Evolutionary conservation across 2,113 vertebrate species (phyloP).

Genomic region (Columba janthina): DNA sequence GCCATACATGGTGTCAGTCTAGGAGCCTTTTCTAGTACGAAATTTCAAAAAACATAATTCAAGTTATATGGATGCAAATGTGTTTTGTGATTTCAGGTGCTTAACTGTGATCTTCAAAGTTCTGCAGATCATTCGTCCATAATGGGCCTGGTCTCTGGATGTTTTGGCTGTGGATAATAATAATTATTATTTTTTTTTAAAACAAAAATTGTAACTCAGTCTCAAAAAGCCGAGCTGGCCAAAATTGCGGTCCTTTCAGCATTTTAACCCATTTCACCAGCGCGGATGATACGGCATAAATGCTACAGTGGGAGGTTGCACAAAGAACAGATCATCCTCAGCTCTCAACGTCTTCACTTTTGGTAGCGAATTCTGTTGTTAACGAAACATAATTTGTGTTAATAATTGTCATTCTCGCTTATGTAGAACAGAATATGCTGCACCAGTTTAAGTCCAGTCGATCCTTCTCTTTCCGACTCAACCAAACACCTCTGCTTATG

Average conservation of each 20-base stretch:
- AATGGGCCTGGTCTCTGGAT: slow-evolving; percentile 43
- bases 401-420: background rate
- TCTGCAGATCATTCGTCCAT: slow-evolving; percentile 65
- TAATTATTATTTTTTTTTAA: background rate
- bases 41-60: slow-evolving; percentile 51
- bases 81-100: slow-evolving; percentile 69
- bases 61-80: slow-evolving; percentile 67
- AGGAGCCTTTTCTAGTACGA: slow-evolving; percentile 62
- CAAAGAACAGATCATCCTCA: background rate
- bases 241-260: background rate
- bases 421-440: slow-evolving; percentile 1
- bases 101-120: slow-evolving; percentile 66
- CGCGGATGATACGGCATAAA: background rate
- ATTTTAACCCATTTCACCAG: background rate
- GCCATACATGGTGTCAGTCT: slow-evolving; percentile 61
- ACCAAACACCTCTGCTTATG: background rate
- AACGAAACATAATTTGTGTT: background rate
- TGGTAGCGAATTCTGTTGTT: background rate
- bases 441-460: background rate
- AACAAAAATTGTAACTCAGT: background rate
- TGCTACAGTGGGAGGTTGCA: background rate
- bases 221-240: slow-evolving; percentile 9
- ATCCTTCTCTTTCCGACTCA: background rate
- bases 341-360: background rate
- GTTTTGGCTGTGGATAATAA: slow-evolving; percentile 22